These are phyloP conservation scores for Cantharis lateralis DNA, from an alignment of 2,888 invertebrate genomes.

Conservation along the genomic window DNA sequence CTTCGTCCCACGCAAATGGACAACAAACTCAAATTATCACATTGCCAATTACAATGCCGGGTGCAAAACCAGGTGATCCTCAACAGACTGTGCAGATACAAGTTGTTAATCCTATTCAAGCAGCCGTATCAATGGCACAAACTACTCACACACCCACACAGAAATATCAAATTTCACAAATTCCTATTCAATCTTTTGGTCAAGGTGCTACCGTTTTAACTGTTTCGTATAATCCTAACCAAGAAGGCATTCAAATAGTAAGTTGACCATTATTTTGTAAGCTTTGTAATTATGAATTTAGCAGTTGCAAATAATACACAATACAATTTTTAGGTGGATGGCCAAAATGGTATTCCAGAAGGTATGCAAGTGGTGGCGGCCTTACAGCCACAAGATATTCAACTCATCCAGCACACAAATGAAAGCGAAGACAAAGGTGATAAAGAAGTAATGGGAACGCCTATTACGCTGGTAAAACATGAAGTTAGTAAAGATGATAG, in stretches of 20 bases:
- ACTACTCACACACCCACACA: conserved; percentile 62
- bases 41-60: conserved; percentile 78
- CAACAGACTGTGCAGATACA: conserved; percentile 81
- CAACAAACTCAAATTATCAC: conserved; percentile 69
- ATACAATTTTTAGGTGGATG: conserved; percentile 50
- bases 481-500: conserved; percentile 44
- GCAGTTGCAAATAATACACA: neutral
- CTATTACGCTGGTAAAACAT: conserved; percentile 59
- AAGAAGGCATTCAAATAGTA: conserved; percentile 64
- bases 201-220: conserved; percentile 75
- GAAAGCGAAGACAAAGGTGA: conserved; percentile 40
- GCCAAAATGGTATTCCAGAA: conserved; percentile 60
- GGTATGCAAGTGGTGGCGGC: conserved; percentile 72
- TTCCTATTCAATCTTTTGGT: conserved; percentile 76
- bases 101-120: conserved; percentile 50
- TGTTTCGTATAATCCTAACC: conserved; percentile 70
- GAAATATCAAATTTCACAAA: conserved; percentile 75
- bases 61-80: conserved; percentile 75
- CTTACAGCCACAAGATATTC: conserved; percentile 72
- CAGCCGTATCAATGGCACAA: conserved; percentile 47
- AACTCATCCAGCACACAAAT: conserved; percentile 57
- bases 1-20: conserved; percentile 44
- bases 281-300: neutral
- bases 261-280: conserved; percentile 49
- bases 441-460: conserved; percentile 54